Evolutionary conservation across 1,140 invertebrate genomes (phyloP), one percentile per base, ranked within the genome.

Genomic region (Pantala flavescens): DNA sequence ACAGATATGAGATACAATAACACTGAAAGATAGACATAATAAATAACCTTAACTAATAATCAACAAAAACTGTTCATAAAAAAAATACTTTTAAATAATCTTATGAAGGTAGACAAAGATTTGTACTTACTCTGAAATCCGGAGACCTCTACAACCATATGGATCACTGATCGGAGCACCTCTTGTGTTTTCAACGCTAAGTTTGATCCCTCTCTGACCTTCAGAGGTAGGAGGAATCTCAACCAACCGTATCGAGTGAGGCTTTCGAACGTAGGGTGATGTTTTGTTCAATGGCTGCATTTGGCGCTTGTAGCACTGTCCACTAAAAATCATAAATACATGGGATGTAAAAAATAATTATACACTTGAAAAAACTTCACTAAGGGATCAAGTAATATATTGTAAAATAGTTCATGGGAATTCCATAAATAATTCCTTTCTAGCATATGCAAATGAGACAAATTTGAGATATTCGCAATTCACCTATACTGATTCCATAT

Each of bases 221-320:
- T 84, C 85, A 14, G 82, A 83, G 42, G 81, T 83, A 14, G 85
- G 83, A 73, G 91, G 90, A 77, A 93, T 89, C 80, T 93, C 91
- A 2, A 94, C 89, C 43, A 94, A 82, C 74, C 91, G 87, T 75
- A 93, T 94, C 43, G 90, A 93, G 81, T 93, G 92, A 74, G 90
- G 89, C 75, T 83, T 82, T 23, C 78, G 78, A 63, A 84, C 82
- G 14, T 86, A 82, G 9, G 76, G 76, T n/a, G 79, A 79, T 23
- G 85, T 86, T 79, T 84, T 86, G 76, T 83, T 84, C 42, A 90
- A 81, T 0, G 89, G 88, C 76, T 89, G 85, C 85, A 88, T 87
- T 75, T 88, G 86, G 28, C 85, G 81, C 75, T 87, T 86, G 81
- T 90, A 90, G 79, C 89, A 91, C 72, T 81, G 82, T 24, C 88